Percentiles rank a stretch among this genome's conserved stretches.
Conservation (phyloP, 2,888 invertebrate genomes). For the Oligia latruncula region DNA sequence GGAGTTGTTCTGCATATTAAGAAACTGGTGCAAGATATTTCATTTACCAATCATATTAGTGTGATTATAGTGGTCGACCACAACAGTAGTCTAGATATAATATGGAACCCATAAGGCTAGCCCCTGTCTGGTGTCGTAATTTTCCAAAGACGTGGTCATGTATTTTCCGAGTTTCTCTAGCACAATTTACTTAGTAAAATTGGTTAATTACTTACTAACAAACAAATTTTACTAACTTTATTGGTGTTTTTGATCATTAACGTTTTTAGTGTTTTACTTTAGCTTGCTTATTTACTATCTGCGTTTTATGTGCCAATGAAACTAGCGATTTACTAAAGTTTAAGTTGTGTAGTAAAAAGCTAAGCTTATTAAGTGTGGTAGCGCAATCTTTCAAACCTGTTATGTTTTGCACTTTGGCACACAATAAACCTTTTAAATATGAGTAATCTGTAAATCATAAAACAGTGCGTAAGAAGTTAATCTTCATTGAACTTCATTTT, state of each 20-base stretch:
- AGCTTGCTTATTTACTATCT: neutral
- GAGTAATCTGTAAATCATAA: neutral
- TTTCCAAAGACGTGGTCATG: neutral
- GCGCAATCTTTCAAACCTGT: conserved; percentile 28
- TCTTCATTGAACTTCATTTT: neutral
- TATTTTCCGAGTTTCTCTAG: neutral
- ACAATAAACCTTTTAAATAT: conserved; percentile 18
- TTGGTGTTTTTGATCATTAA: neutral
- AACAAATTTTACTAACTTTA: neutral
- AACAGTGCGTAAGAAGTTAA: conserved; percentile 3
- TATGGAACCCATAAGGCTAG: conserved; percentile 7
- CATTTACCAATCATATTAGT: neutral
- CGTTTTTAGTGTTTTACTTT: neutral
- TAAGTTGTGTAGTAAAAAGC: conserved; percentile 8
- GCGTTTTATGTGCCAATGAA: neutral
- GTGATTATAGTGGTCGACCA: conserved; percentile 2
- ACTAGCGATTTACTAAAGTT: conserved; percentile 1
- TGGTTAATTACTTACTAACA: neutral
- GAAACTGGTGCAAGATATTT: neutral
- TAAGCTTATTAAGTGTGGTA: neutral
- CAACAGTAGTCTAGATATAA: neutral
- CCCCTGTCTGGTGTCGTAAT: neutral
- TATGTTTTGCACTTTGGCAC: conserved; percentile 4
- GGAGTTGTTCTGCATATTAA: neutral
- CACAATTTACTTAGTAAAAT: neutral